A percentile compares a stretch with the other conserved stretches of the same genome.
Evolutionary conservation across 1,140 invertebrate species (phyloP).

Genomic region (Bombyx mori): ASM3026992v2 NC_085107.1:14181501-14182000

Average conservation of each 20-base stretch:
- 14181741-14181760: background rate
- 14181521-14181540: slow-evolving; percentile 2
- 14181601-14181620: slow-evolving; percentile 61
- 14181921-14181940: too few species aligned
- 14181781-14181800: background rate
- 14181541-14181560: background rate
- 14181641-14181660: slow-evolving; percentile 60
- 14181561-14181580: slow-evolving; percentile 15
- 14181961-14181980: too few species aligned
- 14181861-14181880: too few species aligned
- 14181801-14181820: background rate
- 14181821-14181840: too few species aligned
- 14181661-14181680: slow-evolving; percentile 63
- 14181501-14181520: slow-evolving; percentile 29
- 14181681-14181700: slow-evolving; percentile 61
- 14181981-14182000: too few species aligned
- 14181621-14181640: slow-evolving; percentile 55
- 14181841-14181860: too few species aligned
- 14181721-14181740: background rate
- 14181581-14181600: slow-evolving; percentile 49
- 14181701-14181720: slow-evolving; percentile 49
- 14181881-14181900: too few species aligned
- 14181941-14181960: too few species aligned
- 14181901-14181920: too few species aligned
- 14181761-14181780: background rate